Evolutionary conservation across 92 coral and sea anemone genomes (phyloP).

Genomic region (Bergia puertoricense): DNA sequence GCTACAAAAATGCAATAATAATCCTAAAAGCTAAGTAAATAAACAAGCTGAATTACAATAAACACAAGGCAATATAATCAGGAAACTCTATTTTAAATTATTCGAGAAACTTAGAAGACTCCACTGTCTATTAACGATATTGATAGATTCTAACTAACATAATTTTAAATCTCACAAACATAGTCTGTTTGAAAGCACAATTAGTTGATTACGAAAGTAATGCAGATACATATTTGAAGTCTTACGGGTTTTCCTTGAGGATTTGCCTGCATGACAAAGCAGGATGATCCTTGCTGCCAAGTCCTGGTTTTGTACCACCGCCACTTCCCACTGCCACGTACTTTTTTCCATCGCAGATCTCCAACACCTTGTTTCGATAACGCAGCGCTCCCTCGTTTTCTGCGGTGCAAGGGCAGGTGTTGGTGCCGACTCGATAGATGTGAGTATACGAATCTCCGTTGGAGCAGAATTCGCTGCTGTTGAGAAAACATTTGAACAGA

Average conservation of each 20-base stretch:
- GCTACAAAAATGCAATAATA: too few species aligned
- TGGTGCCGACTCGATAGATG: constrained; percentile 45
- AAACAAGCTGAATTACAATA: too few species aligned
- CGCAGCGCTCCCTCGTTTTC: constrained; percentile 46
- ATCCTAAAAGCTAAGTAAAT: too few species aligned
- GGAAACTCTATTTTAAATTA: too few species aligned
- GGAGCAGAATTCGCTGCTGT: neutral
- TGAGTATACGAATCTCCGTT: constrained; percentile 26
- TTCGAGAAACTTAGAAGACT: too few species aligned
- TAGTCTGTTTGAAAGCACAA: too few species aligned
- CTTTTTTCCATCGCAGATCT: constrained; percentile 47
- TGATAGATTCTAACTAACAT: too few species aligned
- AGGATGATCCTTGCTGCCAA: constrained; percentile 1
- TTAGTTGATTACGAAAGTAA: neutral
- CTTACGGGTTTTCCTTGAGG: constrained; percentile 23
- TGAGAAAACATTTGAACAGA: too few species aligned
- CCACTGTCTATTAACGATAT: too few species aligned
- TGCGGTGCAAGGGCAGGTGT: constrained; percentile 42
- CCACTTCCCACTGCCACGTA: constrained; percentile 45
- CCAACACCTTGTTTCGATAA: constrained; percentile 38
- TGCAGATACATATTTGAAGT: neutral
- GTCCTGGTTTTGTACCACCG: neutral
- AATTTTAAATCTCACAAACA: too few species aligned
- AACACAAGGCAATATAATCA: too few species aligned
- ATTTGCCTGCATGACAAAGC: constrained; percentile 10